These are phyloP conservation scores for Trisateles emortualis DNA, from an alignment of 2,888 invertebrate genomes.

Conservation along the genomic window DNA sequence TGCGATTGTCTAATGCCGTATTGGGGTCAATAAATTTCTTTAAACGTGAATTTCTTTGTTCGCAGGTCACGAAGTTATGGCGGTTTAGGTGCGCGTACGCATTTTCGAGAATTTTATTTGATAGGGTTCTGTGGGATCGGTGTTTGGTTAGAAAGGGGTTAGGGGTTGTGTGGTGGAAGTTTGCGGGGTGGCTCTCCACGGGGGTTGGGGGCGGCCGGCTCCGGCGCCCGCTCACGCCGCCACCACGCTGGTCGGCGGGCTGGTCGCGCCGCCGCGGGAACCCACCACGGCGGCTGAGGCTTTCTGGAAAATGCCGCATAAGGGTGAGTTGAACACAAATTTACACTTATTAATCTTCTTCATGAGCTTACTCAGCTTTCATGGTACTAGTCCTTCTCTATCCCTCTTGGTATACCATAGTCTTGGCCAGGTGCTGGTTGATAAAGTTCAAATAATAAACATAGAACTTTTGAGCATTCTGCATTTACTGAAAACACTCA, in stretches of 20 bases:
- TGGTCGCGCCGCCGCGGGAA: constrained; percentile 91
- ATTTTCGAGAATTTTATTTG: constrained; percentile 8
- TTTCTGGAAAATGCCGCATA: constrained; percentile 95
- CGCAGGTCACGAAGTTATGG: constrained; percentile 58
- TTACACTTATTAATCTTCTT: too few relatives aligned
- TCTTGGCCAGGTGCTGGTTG: too few relatives aligned
- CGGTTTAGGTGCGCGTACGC: constrained; percentile 45
- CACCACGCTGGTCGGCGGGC: constrained; percentile 88
- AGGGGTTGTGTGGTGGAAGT: constrained; percentile 56
- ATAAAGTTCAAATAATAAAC: too few relatives aligned
- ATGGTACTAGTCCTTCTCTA: too few relatives aligned
- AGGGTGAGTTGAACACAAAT: constrained; percentile 86
- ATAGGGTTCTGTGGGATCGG: constrained; percentile 8
- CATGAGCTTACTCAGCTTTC: too few relatives aligned
- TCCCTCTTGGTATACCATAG: too few relatives aligned
- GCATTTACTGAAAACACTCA: too few relatives aligned
- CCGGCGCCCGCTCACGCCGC: constrained; percentile 86
- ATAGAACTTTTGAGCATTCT: too few relatives aligned
- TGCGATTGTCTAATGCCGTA: constrained; percentile 77
- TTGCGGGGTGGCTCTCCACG: constrained; percentile 84
- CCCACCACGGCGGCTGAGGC: constrained; percentile 90
- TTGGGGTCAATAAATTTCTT: constrained; percentile 77
- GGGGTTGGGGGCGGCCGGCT: constrained; percentile 89
- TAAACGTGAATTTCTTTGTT: constrained; percentile 74
- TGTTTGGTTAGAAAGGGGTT: constrained; percentile 33